Evolutionary conservation across 1,140 invertebrate genomes (phyloP).

Genomic region (Glomeris maerens): DNA sequence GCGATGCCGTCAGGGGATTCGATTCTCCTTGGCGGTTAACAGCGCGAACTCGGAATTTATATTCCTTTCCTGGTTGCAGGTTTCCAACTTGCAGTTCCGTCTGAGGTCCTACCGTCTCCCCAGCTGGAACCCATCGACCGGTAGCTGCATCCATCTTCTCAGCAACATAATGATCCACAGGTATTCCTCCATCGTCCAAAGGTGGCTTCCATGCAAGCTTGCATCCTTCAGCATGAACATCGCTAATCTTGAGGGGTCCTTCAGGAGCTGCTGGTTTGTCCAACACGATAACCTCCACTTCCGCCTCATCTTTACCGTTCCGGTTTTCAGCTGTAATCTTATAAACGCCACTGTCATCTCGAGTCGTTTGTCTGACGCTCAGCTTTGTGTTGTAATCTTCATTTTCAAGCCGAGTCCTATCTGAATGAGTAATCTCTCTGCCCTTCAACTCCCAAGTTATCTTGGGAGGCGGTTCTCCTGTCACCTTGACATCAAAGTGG

Average conservation of each 20-base stretch:
- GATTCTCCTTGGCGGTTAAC: slow-evolving; percentile 92
- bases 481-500: slow-evolving; percentile 63
- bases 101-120: slow-evolving; percentile 65
- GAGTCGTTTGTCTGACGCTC: slow-evolving; percentile 63
- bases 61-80: slow-evolving; percentile 76
- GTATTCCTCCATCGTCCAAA: slow-evolving; percentile 74
- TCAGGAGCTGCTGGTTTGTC: slow-evolving; percentile 79
- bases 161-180: slow-evolving; percentile 78
- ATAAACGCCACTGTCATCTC: slow-evolving; percentile 80
- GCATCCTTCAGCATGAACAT: slow-evolving; percentile 71
- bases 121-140: slow-evolving; percentile 76
- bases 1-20: slow-evolving; percentile 74
- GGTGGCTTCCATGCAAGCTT: slow-evolving; percentile 80
- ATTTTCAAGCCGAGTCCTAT: slow-evolving; percentile 57
- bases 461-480: slow-evolving; percentile 74
- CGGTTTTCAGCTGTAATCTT: slow-evolving; percentile 81
- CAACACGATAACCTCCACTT: slow-evolving; percentile 81
- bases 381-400: slow-evolving; percentile 83
- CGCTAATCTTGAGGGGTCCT: slow-evolving; percentile 73
- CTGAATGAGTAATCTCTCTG: slow-evolving; percentile 54
- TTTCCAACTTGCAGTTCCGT: slow-evolving; percentile 51
- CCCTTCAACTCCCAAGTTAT: slow-evolving; percentile 68
- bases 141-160: slow-evolving; percentile 89
- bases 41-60: slow-evolving; percentile 89
- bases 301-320: slow-evolving; percentile 81